A percentile compares a stretch with the other conserved stretches of the same genome.
Conservation (phyloP, 2,888 invertebrate genomes). For the Limnephilus lunatus region DNA sequence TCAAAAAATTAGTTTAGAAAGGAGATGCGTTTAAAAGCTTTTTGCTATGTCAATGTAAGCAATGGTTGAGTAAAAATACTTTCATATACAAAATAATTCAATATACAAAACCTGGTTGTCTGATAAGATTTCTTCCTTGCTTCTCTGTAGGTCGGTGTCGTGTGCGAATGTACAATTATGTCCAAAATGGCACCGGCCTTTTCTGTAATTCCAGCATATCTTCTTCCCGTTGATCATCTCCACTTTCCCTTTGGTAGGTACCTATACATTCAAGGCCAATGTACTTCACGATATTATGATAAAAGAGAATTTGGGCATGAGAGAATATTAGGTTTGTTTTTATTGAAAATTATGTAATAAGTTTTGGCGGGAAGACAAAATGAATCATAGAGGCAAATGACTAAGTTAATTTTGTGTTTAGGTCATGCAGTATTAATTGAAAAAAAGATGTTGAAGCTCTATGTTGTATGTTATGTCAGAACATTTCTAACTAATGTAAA, state of each 20-base stretch:
- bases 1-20: background rate
- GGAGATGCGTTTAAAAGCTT: background rate
- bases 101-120: constrained; percentile 74
- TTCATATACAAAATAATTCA: too few species aligned
- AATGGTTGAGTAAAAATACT: background rate
- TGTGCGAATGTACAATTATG: constrained; percentile 95
- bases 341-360: background rate
- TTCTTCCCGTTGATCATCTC: constrained; percentile 90
- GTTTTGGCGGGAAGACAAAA: background rate
- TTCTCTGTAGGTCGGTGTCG: constrained; percentile 88
- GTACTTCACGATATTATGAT: constrained; percentile 76
- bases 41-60: background rate
- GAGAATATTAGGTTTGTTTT: background rate
- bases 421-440: background rate
- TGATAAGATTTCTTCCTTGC: constrained; percentile 78
- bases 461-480: background rate
- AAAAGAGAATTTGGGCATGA: constrained; percentile 67
- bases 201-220: constrained; percentile 95
- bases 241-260: constrained; percentile 83
- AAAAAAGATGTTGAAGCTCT: background rate
- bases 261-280: constrained; percentile 77
- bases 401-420: background rate
- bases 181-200: constrained; percentile 93
- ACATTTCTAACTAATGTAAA: constrained; percentile 69
- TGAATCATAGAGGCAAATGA: background rate